Base-by-base conservation (phyloP, 2,888 invertebrate species). In the Drosophila borealis region DNA sequence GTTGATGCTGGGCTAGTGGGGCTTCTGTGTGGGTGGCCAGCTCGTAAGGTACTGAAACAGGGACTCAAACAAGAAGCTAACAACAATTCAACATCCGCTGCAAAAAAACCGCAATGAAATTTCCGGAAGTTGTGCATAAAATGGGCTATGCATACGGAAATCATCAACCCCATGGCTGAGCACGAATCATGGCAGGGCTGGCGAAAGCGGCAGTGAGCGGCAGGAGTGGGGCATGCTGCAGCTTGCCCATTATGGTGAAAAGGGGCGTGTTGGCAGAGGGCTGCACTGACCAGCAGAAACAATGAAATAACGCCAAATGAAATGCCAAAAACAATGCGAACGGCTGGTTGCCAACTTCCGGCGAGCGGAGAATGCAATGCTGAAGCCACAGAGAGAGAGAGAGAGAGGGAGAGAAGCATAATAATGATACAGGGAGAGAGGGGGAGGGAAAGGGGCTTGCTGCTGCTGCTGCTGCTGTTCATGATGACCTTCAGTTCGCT, bases 91-190 rank as follows among this genome's bases (percentile, higher is more conserved):
- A 78, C 78, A 74, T 74, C 78, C 79, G 88, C 65, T 81, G 78
- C 85, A 79, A 70, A 80, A 53, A 53, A 54, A 54, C 90, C 91
- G 81, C 90, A 90, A 86, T 87, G 88, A 91, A 90, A 89, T 88
- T 82, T 83, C 85, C 84, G 90, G 90, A 90, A 90, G 86, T 83
- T 89, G 76, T 89, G 90, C 89, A 91, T 90, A 91, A 84, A 83
- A 90, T 90, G 90, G 83, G 88, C 89, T 73, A 90, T 86, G 87
- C 90, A 90, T 89, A 89, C 90, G 90, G 90, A 90, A 91, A 89
- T 91, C 91, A 90, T 90, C 90, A 90, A 85, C 90, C 85, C 89
- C 77, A 89, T 87, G 89, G 89, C 69, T 89, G 89, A 80, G 68
- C 88, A 85, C 51, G 17, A 64, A 87, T 76, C 84, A 87, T 41